These are phyloP conservation scores for Plutella xylostella DNA, from an alignment of 2,888 invertebrate genomes.

Conservation along the genomic window DNA sequence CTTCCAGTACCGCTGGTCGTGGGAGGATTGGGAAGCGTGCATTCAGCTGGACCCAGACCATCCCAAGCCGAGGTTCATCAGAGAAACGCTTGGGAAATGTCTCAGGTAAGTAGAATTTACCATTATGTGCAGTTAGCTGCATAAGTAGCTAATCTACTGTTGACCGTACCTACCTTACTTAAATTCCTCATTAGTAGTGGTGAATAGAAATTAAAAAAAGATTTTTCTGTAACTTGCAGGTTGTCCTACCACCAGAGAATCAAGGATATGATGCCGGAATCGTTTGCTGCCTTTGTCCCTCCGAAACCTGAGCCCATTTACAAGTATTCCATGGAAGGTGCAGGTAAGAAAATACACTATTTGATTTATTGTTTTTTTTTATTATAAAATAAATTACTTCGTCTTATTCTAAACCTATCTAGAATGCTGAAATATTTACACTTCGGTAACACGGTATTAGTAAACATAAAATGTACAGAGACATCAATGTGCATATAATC, in stretches of 20 bases:
- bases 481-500: conserved; percentile 10
- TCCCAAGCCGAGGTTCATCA: conserved; percentile 94
- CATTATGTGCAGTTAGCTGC: no score
- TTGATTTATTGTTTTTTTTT: conserved; percentile 25
- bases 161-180: no score
- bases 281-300: conserved; percentile 87
- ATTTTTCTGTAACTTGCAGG: conserved; percentile 56
- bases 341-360: conserved; percentile 72
- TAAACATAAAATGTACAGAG: conserved; percentile 16
- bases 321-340: conserved; percentile 91
- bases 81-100: conserved; percentile 90
- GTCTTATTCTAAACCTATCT: conserved; percentile 45
- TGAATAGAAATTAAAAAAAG: no score
- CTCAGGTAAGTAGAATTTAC: conserved; percentile 82
- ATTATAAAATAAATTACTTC: conserved; percentile 36
- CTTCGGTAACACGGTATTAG: conserved; percentile 28
- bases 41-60: conserved; percentile 87
- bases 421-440: conserved; percentile 55
- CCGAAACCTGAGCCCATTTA: conserved; percentile 86
- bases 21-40: conserved; percentile 96
- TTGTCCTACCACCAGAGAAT: conserved; percentile 96
- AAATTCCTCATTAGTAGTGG: no score
- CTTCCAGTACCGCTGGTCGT: conserved; percentile 99
- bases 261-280: conserved; percentile 90
- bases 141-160: no score